Conservation (phyloP, 2,797 vertebrate genomes). For the Calcarius lapponicus region DNA sequence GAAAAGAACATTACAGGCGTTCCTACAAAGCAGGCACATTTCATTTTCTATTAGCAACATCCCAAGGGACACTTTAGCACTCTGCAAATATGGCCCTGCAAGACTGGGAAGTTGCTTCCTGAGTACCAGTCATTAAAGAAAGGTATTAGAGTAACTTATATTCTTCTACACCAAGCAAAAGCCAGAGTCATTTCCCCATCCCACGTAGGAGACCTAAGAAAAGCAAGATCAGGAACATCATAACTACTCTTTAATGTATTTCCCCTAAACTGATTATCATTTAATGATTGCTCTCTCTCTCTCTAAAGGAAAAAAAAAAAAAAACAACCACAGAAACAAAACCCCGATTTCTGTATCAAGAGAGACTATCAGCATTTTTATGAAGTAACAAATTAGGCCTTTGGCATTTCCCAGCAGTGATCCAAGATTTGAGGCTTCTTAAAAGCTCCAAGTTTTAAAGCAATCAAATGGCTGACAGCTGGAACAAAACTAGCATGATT, state of each 20-base stretch:
- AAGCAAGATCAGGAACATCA: background rate
- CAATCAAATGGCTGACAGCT: constrained; percentile 57
- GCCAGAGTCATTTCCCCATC: background rate
- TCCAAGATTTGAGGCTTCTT: constrained; percentile 21
- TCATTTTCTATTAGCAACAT: constrained; percentile 47
- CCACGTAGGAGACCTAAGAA: background rate
- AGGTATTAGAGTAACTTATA: background rate
- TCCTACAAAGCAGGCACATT: constrained; percentile 23
- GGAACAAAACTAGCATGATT: constrained; percentile 55
- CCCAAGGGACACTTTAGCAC: constrained; percentile 10
- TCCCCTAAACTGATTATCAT: background rate
- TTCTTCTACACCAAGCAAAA: background rate
- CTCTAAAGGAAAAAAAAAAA: background rate
- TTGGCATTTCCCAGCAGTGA: constrained; percentile 1
- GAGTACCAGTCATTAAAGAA: constrained; percentile 22
- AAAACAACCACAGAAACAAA: background rate
- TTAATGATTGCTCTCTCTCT: background rate
- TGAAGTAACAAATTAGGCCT: constrained; percentile 6
- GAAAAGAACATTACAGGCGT: constrained; percentile 30
- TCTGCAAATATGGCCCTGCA: constrained; percentile 34
- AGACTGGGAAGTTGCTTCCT: constrained; percentile 24
- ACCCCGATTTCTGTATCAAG: background rate
- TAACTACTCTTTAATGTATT: background rate
- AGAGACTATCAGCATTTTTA: constrained; percentile 15
- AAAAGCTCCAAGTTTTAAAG: constrained; percentile 47